Base-by-base conservation (phyloP, 2,797 vertebrate species). In the Sebastes kiyomatsui region DNA sequence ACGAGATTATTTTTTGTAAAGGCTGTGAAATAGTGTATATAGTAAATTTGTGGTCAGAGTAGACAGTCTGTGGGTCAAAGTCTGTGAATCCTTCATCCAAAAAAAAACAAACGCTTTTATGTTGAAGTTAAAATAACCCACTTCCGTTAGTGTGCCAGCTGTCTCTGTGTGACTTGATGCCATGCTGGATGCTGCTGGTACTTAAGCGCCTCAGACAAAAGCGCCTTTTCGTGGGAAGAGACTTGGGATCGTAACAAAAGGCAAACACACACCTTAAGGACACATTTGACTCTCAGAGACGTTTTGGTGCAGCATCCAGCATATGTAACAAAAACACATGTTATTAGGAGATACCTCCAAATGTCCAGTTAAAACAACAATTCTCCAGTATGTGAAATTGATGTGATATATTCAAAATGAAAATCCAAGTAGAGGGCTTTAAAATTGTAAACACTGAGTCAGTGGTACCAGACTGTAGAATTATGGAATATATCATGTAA, bases 191-290 rank as follows among this genome's bases (percentile, higher is more conserved):
- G 65, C 30, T 72, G 61, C 32, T 81, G 70, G 4, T 65, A 4
- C 65, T 86, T 80, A 77, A 89, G 90, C 91, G 86, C 84, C 87
- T 70, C 83, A 84, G 61, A 94, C 94, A 93, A 95, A 94, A 94
- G 90, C 92, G 66, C 55, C 23, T 87, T 80, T 90, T 14, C 84
- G 72, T 86, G 85, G 85, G 81, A 92, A 90, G 18, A 81, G n/a
- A 81, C n/a, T 46, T 7, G 4, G 33, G 30, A 25, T 27, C n/a
- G 8, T 14, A 87, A 92, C 80, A 94, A 93, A 92, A 91, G 87
- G 49, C 58, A 67, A 84, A 83, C 10, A 6, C 55, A 49, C 54
- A 52, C 28, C 27, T 13, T 22, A n/a, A 38, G 10, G 27, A 38
- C 28, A 49, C 32, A 3, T 70, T 58, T 33, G 8, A 30, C 33